These are phyloP conservation scores for Dufourea novaeangliae DNA, from an alignment of 1,140 invertebrate species.

Conservation along the genomic window DNA sequence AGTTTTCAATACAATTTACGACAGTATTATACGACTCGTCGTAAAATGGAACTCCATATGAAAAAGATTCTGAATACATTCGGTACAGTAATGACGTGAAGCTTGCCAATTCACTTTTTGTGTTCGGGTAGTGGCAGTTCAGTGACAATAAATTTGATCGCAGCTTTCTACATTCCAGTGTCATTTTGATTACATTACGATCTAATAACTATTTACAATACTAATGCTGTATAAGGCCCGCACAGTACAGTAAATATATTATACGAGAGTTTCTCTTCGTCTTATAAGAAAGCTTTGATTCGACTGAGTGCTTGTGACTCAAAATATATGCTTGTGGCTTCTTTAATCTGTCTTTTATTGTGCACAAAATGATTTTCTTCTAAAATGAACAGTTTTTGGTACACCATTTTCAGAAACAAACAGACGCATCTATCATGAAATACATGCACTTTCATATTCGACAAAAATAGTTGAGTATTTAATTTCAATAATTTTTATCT, in stretches of 20 bases:
- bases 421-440: background rate
- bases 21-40: background rate
- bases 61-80: conserved; percentile 9
- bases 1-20: background rate
- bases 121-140: conserved; percentile 5
- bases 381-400: background rate
- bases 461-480: background rate
- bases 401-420: background rate
- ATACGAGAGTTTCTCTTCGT: background rate
- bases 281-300: conserved; percentile 14
- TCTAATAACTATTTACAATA: conserved; percentile 30
- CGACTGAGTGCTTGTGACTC: background rate
- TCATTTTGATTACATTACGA: conserved; percentile 21
- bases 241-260: conserved; percentile 17
- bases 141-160: conserved; percentile 10
- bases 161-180: conserved; percentile 2
- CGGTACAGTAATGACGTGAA: background rate
- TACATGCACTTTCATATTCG: background rate
- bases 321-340: conserved; percentile 6
- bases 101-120: background rate
- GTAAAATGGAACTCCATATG: background rate
- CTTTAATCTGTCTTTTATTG: background rate
- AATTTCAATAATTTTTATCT: conserved; percentile 32
- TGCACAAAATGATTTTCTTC: background rate
- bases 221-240: conserved; percentile 26